Evolutionary conservation across 2,113 vertebrate species (phyloP).

Genomic region (Gadus chalcogrammus): DNA sequence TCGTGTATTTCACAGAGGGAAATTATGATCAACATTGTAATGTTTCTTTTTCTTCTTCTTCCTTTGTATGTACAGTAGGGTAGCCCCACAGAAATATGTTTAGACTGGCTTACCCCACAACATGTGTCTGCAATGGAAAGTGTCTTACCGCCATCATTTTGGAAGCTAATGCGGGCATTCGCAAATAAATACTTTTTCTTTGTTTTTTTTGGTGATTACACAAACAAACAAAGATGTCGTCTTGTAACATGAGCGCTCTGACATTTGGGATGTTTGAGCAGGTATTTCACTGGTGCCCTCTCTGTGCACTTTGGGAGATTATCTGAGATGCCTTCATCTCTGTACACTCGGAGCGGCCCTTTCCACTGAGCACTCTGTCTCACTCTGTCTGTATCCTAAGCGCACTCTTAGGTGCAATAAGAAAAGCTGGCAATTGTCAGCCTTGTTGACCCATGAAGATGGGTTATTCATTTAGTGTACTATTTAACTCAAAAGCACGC

Average conservation of each 20-base stretch:
- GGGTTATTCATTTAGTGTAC: too few species aligned
- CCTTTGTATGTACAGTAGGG: constrained; percentile 18
- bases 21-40: constrained; percentile 19
- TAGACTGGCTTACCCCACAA: neutral
- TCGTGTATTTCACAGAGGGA: constrained; percentile 37
- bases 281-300: neutral
- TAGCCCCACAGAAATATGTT: neutral
- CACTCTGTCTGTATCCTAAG: too few species aligned
- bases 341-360: too few species aligned
- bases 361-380: too few species aligned
- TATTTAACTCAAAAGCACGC: too few species aligned
- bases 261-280: neutral
- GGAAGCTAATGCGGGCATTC: neutral
- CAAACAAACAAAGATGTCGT: neutral
- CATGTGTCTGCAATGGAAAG: neutral
- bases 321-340: too few species aligned
- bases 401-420: too few species aligned
- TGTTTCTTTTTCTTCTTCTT: constrained; percentile 9
- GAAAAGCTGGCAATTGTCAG: too few species aligned
- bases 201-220: neutral
- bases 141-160: neutral
- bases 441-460: too few species aligned
- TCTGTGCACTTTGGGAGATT: too few species aligned
- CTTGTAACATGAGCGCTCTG: neutral
- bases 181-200: neutral